Base-by-base conservation (phyloP, 1,140 invertebrate genomes). In the Aphelenchoides avenae region DNA sequence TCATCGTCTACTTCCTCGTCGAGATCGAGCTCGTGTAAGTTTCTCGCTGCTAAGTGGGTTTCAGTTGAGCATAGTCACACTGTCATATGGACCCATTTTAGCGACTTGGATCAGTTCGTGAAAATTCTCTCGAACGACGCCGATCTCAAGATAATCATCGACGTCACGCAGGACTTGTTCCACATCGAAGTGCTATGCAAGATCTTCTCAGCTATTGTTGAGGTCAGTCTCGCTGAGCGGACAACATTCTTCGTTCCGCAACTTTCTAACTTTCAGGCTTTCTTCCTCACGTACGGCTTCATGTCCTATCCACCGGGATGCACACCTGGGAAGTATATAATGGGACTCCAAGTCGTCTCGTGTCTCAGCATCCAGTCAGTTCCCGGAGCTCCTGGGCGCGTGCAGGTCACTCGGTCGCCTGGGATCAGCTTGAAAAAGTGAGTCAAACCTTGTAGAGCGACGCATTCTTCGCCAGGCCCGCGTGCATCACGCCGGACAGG, bases 11-110 rank as follows among this genome's bases (percentile, higher is more conserved):
- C 20, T 20, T 48, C 18, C 29, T 67, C n/a, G 68, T 67, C 13
- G 68, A 71, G 11, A 31, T 68, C 5, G 65, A 67, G 37, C 6
- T 66, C 27, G 52, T 67, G 65, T 67, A 34, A 36, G 68, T 71
- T 26, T 56, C 36, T 15, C 26, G 26, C 9, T 55, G 26, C 18
- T 3, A 1, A 43, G 5, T 3, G 26, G 4, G 27, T 43, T n/a
- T n/a, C n/a, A n/a, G n/a, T n/a, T n/a, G n/a, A n/a, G n/a, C n/a
- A n/a, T n/a, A n/a, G n/a, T n/a, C n/a, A n/a, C n/a, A n/a, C n/a
- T 52, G 15, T 44, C 5, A 15, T 18, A 1, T n/a, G 7, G 4
- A 15, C 5, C 33, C 18, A 4, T 33, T 68, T 57, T 52, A 68
- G 65, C 7, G 65, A 68, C 50, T 22, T 71, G 24, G 65, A 65